Conservation (phyloP, 2,797 vertebrate genomes). For the Esox lucius region DNA sequence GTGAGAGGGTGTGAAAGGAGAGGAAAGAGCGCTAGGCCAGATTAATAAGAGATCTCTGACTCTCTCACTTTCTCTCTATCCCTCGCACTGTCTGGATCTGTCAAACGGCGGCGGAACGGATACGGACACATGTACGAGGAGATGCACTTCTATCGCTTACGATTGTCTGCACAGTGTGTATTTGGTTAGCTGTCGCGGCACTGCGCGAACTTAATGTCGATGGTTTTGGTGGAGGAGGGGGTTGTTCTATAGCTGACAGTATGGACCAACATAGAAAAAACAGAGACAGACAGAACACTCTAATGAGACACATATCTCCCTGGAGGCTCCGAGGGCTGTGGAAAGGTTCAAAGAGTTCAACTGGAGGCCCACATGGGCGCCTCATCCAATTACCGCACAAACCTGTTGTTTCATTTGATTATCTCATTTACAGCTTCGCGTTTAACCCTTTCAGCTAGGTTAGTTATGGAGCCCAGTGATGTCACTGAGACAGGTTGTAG, state of each 20-base stretch:
- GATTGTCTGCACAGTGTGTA: not conserved
- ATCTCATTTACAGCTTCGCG: slow-evolving; percentile 39
- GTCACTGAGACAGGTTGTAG: not conserved
- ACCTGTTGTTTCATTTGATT: slow-evolving; percentile 53
- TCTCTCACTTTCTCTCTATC: not conserved
- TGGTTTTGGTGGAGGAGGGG: slow-evolving; percentile 22
- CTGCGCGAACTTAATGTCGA: not conserved
- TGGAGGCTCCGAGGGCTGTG: slow-evolving; percentile 42
- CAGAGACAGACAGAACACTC: slow-evolving; percentile 36
- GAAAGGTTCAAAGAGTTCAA: slow-evolving; percentile 36
- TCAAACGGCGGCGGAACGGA: slow-evolving; percentile 35
- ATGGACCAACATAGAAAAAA: slow-evolving; percentile 33
- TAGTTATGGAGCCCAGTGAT: not conserved
- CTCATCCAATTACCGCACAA: slow-evolving; percentile 59
- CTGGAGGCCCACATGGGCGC: slow-evolving; percentile 19
- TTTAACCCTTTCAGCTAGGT: slow-evolving; percentile 39
- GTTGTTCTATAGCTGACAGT: slow-evolving; percentile 44
- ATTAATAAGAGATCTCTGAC: slow-evolving; percentile 59
- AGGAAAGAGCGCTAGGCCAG: slow-evolving; percentile 40
- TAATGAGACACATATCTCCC: slow-evolving; percentile 64
- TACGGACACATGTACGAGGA: not conserved
- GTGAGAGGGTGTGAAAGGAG: slow-evolving; percentile 7
- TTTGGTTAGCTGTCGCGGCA: not conserved
- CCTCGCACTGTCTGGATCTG: slow-evolving; percentile 21
- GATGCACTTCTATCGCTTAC: not conserved